Base-by-base conservation (phyloP, 2,797 vertebrate genomes). In the Ficedula albicollis region DNA sequence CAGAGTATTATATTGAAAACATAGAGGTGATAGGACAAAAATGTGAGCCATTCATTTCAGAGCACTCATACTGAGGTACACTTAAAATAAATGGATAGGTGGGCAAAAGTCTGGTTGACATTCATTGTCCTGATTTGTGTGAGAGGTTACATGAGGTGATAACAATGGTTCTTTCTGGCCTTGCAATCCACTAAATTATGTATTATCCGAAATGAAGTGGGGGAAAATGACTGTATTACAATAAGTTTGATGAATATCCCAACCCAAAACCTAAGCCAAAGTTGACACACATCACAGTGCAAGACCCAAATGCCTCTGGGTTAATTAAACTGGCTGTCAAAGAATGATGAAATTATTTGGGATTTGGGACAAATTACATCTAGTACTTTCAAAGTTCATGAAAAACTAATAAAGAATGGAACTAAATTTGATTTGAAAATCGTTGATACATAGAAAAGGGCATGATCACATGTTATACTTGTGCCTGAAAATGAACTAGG, bases 251-350 rank as follows among this genome's bases (percentile, higher is more conserved):
- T 91, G 60, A 87, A 92, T 80, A 87, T 62, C 29, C 46, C 34
- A 78, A 83, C 46, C 30, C n/a, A 69, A 93, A 89, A 90, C 32
- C 78, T 93, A 80, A 74, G 41, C 20, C 19, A 34, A 81, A 94
- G 8, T 75, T 90, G 77, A 82, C 56, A 91, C 14, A 44, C 2
- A 3, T 94, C 87, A 67, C 39, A 60, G n/a, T 55, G 11, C 34
- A 82, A 82, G 74, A 73, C 83, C 19, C 44, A 87, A 66, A 62
- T 67, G 52, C 38, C 41, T 77, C 44, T 83, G 41, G 64, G 49
- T 96, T 94, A 95, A 94, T 96, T 94, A 95, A 92, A 83, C 52
- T 41, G n/a, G 9, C 49, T 70, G 87, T 84, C 89, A 92, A 90
- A 72, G 30, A 85, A 83, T 85, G 51, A 95, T 64, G 25, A 93